These are phyloP conservation scores for Tipula helvola DNA, from an alignment of 2,888 invertebrate species.

Conservation along the genomic window DNA sequence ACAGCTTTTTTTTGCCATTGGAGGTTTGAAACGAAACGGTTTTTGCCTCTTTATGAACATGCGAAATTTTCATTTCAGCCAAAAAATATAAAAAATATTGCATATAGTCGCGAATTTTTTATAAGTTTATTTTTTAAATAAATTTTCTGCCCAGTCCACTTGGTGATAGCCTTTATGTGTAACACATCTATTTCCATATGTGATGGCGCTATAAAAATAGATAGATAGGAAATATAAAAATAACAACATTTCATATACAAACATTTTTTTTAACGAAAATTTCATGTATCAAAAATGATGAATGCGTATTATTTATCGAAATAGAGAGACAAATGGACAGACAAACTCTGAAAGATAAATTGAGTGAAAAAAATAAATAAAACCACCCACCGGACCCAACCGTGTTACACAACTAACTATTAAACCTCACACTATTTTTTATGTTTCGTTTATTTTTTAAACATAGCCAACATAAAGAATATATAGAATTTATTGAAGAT, in stretches of 20 bases:
- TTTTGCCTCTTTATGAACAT: background rate
- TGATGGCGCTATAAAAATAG: background rate
- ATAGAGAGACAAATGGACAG: background rate
- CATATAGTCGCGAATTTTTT: background rate
- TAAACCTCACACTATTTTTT: background rate
- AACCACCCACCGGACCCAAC: background rate
- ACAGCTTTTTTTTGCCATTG: background rate
- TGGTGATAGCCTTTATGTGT: background rate
- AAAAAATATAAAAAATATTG: background rate
- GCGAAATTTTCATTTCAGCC: background rate
- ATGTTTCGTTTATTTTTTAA: background rate
- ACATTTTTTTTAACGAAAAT: background rate
- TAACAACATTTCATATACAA: background rate
- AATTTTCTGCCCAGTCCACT: background rate
- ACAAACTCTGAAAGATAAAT: background rate
- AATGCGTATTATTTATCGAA: conserved; percentile 5
- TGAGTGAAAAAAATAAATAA: background rate
- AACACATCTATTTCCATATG: background rate
- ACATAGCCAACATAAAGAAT: background rate
- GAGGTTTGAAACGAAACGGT: conserved; percentile 6
- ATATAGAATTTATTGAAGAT: background rate
- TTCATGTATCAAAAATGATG: conserved; percentile 1
- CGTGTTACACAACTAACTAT: background rate
- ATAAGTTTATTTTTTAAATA: background rate
- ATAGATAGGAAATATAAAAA: background rate